phyloP scores from a whole-genome alignment of 1,140 invertebrate genomes.

The Chlorops oryzae region DNA sequence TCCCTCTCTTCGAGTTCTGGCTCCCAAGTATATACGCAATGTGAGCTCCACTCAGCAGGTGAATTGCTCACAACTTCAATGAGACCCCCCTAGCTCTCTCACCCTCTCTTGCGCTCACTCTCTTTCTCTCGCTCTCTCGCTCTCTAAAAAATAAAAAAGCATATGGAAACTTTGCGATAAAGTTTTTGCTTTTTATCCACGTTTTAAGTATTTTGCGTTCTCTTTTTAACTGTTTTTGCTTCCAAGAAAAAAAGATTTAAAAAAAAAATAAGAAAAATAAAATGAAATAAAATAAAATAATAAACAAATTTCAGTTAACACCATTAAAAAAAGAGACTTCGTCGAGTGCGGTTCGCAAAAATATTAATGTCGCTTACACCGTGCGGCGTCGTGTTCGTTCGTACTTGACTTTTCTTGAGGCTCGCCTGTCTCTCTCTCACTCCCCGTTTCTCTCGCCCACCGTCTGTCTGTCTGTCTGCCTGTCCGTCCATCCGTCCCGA shows the following conservation, averaged over 20 bases:
- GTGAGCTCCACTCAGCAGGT: too few relatives aligned
- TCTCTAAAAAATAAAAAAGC: background rate
- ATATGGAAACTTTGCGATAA: background rate
- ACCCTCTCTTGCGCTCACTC: background rate
- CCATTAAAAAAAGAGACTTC: conserved; percentile 17
- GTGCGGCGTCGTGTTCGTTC: background rate
- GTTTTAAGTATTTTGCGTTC: too few relatives aligned
- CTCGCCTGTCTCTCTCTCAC: background rate
- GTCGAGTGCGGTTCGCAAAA: conserved; percentile 10
- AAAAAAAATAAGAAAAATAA: conserved; percentile 6
- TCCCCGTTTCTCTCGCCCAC: background rate
- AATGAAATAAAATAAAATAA: conserved; percentile 8
- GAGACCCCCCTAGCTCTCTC: too few relatives aligned
- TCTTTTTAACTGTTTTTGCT: too few relatives aligned
- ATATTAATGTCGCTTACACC: too few relatives aligned
- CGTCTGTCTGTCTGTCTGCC: background rate
- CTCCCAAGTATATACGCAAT: too few relatives aligned
- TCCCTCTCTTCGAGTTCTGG: too few relatives aligned
- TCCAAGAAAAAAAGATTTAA: background rate
- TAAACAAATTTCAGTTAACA: conserved; percentile 13
- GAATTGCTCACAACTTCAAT: too few relatives aligned
- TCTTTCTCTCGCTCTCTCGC: background rate
- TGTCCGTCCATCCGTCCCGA: background rate
- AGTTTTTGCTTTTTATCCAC: background rate
- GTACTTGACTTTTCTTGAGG: background rate